These are phyloP conservation scores for Drosophila meridiana DNA, from an alignment of 2,888 invertebrate species.

Conservation along the genomic window DNA sequence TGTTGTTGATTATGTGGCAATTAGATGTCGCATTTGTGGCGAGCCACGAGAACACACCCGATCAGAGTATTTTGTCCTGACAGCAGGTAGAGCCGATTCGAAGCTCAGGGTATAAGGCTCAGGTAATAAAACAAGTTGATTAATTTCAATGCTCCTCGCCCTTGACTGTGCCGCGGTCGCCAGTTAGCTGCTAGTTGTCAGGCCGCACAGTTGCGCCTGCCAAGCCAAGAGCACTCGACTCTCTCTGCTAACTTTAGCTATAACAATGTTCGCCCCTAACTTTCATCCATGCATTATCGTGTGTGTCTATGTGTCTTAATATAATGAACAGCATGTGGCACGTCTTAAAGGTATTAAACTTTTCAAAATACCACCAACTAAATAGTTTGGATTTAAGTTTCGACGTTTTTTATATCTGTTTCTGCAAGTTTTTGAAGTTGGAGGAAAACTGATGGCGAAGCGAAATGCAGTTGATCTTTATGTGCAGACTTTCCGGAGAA, in stretches of 20 bases:
- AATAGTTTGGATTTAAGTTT: constrained; percentile 21
- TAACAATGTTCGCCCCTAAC: constrained; percentile 40
- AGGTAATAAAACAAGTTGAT: constrained; percentile 76
- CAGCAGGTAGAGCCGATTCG: constrained; percentile 51
- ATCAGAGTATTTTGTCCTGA: constrained; percentile 52
- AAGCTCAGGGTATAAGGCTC: constrained; percentile 41
- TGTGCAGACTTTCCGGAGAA: not conserved
- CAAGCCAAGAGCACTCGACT: constrained; percentile 26
- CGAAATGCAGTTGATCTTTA: constrained; percentile 25
- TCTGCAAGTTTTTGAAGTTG: constrained; percentile 18
- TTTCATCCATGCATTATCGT: constrained; percentile 14
- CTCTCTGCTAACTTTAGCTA: constrained; percentile 28
- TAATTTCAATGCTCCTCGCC: constrained; percentile 57
- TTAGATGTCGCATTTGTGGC: constrained; percentile 76
- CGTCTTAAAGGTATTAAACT: constrained; percentile 49
- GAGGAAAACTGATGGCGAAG: not conserved
- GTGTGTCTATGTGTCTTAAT: constrained; percentile 17
- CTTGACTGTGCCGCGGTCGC: constrained; percentile 35
- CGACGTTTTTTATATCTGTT: constrained; percentile 40
- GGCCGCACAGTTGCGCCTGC: not conserved
- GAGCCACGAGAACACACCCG: constrained; percentile 53
- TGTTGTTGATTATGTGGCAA: constrained; percentile 74
- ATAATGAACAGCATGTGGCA: constrained; percentile 58
- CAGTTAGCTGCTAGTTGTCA: not conserved
- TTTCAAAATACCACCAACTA: constrained; percentile 38